Conservation (phyloP, 1,140 invertebrate species). For the Zaprionus inermis region DNA sequence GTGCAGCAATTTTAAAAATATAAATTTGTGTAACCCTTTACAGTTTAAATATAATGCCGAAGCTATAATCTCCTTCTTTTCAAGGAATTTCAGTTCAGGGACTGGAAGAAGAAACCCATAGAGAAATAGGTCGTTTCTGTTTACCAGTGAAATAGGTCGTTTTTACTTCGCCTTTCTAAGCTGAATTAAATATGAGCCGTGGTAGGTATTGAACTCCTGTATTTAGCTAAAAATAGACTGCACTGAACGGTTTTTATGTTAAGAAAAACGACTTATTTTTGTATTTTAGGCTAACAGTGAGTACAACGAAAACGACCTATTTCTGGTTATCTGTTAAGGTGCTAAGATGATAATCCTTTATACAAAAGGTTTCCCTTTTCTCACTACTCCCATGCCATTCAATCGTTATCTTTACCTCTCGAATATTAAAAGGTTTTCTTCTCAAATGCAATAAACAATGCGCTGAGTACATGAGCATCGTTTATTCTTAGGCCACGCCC, state of each 20-base stretch:
- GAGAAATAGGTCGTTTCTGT: too few relatives aligned
- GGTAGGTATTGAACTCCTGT: too few relatives aligned
- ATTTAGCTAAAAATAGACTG: too few relatives aligned
- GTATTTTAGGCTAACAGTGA: too few relatives aligned
- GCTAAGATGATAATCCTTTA: not conserved
- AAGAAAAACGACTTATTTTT: too few relatives aligned
- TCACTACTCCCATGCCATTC: not conserved
- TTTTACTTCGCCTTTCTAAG: too few relatives aligned
- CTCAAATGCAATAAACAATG: conserved; percentile 1
- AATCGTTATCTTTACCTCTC: not conserved
- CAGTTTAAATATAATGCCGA: not conserved
- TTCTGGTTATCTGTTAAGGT: too few relatives aligned
- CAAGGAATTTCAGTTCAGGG: not conserved
- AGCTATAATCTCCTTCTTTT: not conserved
- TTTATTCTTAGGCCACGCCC: conserved; percentile 2
- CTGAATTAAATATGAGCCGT: too few relatives aligned
- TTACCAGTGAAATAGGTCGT: too few relatives aligned
- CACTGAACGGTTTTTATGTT: too few relatives aligned
- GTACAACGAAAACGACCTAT: too few relatives aligned
- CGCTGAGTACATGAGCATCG: not conserved
- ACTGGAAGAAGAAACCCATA: too few relatives aligned
- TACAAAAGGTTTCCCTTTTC: not conserved
- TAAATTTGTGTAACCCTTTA: not conserved
- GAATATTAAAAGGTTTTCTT: not conserved
- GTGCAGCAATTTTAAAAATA: not conserved